Conservation (phyloP, 1,140 invertebrate species). For the Limonius californicus region DNA sequence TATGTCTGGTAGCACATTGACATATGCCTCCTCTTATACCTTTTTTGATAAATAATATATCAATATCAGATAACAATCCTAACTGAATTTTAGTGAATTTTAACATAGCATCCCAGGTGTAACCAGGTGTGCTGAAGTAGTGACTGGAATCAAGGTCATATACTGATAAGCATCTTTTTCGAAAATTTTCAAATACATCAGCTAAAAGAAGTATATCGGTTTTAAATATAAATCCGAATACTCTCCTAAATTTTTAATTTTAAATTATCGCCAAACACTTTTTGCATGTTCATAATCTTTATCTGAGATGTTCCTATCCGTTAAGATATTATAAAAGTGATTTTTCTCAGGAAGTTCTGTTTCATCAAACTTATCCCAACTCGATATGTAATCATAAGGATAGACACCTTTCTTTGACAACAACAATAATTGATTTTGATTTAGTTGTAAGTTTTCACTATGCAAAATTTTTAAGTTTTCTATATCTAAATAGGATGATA, state of each 20-base stretch:
- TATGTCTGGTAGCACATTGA: too few relatives aligned
- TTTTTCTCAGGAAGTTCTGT: constrained; percentile 28
- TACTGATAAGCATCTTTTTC: neutral
- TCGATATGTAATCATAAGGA: constrained; percentile 33
- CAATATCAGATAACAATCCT: constrained; percentile 47
- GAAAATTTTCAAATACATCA: constrained; percentile 22
- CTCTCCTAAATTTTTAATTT: constrained; percentile 17
- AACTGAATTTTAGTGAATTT: constrained; percentile 46
- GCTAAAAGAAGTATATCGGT: constrained; percentile 17
- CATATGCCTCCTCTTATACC: neutral
- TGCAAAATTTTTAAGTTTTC: constrained; percentile 2
- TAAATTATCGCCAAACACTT: constrained; percentile 11
- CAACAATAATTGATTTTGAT: constrained; percentile 26
- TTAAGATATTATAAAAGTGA: constrained; percentile 14
- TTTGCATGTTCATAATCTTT: constrained; percentile 16
- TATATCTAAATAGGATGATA: constrained; percentile 26
- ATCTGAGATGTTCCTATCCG: neutral
- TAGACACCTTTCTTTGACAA: constrained; percentile 33
- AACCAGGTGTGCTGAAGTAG: constrained; percentile 45
- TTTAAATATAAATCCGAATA: constrained; percentile 21
- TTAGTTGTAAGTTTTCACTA: too few relatives aligned
- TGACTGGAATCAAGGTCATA: constrained; percentile 35
- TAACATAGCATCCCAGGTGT: constrained; percentile 47
- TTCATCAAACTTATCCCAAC: constrained; percentile 33
- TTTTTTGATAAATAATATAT: constrained; percentile 38